Evolutionary conservation across 2,113 vertebrate species (phyloP), one percentile per base, ranked within the genome.

Genomic region (Macroglossus sobrinus): DNA sequence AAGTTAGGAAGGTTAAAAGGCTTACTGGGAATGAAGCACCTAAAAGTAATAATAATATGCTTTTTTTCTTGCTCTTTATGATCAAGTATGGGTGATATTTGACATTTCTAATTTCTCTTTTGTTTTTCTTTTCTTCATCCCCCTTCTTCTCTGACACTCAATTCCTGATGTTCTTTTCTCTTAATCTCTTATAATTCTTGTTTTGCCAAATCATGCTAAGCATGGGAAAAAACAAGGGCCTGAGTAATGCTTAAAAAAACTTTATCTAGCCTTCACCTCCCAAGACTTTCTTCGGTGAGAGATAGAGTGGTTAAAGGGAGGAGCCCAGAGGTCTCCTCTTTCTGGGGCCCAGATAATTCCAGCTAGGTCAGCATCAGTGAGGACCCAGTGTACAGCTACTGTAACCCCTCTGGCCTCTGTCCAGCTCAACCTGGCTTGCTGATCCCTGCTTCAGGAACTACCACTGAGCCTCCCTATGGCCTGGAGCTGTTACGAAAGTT

Each of bases 161-260:
- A n/a, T 80, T 88, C 30, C 50, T 69, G 35, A 59, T 84, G 9
- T 53, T 84, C 40, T 59, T 43, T 71, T 63, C 66, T 89, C 19
- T 68, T 91, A 68, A 92, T 86, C 35, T 81, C 22, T 40, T 89
- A 43, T 75, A 63, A 66, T 59, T 93, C 45, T 93, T 19, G 53
- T 78, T 95, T 97, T 94, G 40, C 59, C 59, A 91, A 68, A 75
- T 96, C 28, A 40, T 50, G 3, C 64, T 74, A 93, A 80, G 10
- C 19, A 45, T 89, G 64, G 50, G 64, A 19, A 47, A 75, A 93
- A 72, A 35, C 50, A 78, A 61, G 33, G 45, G 45, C 35, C 28
- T 4, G 1, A 75, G 8, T 80, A 76, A 85, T 28, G 14, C 55
- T 94, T 82, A 33, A 76, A 61, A 61, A 68, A 57, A 45, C 11